A percentile compares a stretch with the other conserved stretches of the same genome.
These are phyloP conservation scores for Bombyx mandarina DNA, from an alignment of 1,140 invertebrate genomes.

Conservation along the genomic window DNA sequence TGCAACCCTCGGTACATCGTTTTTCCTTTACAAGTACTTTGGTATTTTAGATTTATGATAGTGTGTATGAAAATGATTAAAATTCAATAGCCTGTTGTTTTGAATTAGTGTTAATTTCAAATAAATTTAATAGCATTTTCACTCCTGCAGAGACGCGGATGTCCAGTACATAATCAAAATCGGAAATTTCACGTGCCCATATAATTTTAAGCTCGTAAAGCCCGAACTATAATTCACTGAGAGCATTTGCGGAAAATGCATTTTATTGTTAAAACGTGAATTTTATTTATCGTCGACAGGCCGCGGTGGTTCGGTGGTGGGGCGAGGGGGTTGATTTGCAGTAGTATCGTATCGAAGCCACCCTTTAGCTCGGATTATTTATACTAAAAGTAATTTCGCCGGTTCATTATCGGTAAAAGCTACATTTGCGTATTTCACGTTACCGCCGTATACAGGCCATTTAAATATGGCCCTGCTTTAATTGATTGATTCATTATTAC, in stretches of 20 bases:
- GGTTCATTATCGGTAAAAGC: conserved; percentile 68
- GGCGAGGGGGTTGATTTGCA: conserved; percentile 60
- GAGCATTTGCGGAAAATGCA: conserved; percentile 71
- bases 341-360: conserved; percentile 61
- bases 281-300: conserved; percentile 69
- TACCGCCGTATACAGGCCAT: conserved; percentile 40
- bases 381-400: conserved; percentile 68
- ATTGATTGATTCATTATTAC: background rate
- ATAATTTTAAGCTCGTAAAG: conserved; percentile 71
- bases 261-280: conserved; percentile 72
- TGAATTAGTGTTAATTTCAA: conserved; percentile 1
- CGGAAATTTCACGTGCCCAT: conserved; percentile 68
- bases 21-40: background rate
- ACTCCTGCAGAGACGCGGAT: conserved; percentile 45
- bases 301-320: conserved; percentile 38
- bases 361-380: conserved; percentile 69
- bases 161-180: conserved; percentile 63
- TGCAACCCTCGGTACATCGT: conserved; percentile 15
- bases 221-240: conserved; percentile 64
- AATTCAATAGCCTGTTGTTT: background rate
- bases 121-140: background rate
- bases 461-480: conserved; percentile 25
- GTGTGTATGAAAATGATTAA: background rate
- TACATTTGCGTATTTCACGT: conserved; percentile 63
- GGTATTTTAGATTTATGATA: background rate